Percentiles rank a stretch among this genome's conserved stretches.
Conservation (phyloP, 2,888 invertebrate genomes). For the Muschampia plurimacula region DNA sequence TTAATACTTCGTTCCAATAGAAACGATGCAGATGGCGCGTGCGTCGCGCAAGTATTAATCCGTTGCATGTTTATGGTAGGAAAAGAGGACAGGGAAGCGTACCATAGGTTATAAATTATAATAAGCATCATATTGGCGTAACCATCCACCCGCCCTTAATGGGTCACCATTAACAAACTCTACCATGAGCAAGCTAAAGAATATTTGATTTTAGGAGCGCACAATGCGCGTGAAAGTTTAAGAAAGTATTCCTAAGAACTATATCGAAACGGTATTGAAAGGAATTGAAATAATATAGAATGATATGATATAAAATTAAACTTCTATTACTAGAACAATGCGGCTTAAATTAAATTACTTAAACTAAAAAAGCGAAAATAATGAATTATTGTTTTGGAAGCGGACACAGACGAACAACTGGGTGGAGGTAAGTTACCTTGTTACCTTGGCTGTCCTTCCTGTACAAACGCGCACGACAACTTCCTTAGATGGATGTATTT, state of each 20-base stretch:
- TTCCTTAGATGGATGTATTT: conserved; percentile 27
- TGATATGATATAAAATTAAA: too few species aligned
- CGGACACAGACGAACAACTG: conserved; percentile 25
- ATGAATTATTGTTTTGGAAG: conserved; percentile 29
- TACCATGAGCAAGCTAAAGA: background rate
- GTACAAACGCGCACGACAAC: conserved; percentile 36
- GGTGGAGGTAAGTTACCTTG: conserved; percentile 35
- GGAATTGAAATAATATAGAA: background rate
- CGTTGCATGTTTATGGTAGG: too few species aligned
- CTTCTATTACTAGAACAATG: background rate
- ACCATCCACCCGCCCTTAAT: conserved; percentile 12
- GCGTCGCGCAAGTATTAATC: too few species aligned
- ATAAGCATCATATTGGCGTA: background rate
- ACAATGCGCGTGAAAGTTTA: background rate
- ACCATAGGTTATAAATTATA: too few species aligned
- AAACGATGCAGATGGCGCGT: too few species aligned
- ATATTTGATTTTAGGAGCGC: background rate
- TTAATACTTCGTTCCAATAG: too few species aligned
- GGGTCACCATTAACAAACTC: conserved; percentile 7
- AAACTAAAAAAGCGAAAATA: too few species aligned
- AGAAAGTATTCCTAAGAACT: background rate
- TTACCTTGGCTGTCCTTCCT: conserved; percentile 25
- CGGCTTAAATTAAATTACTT: background rate
- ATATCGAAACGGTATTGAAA: background rate
- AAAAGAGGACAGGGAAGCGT: too few species aligned